phyloP scores from a whole-genome alignment of 2,888 invertebrate genomes.

The Heliconius ismenius region DNA sequence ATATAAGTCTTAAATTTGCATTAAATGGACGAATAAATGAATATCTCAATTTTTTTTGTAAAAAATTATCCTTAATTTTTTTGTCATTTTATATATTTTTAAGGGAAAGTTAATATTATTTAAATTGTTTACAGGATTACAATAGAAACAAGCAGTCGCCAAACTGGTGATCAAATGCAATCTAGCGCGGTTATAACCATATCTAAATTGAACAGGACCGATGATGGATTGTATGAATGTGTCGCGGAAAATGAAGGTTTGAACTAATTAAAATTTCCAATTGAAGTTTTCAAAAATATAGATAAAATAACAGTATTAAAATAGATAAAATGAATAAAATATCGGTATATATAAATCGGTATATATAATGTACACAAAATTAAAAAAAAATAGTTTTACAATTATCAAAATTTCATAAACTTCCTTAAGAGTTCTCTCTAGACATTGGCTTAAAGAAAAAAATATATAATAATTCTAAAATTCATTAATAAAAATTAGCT shows the following conservation, averaged over 20 bases:
- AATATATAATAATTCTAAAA: too few species aligned
- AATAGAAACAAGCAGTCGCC: constrained; percentile 80
- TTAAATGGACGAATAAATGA: too few species aligned
- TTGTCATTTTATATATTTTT: too few species aligned
- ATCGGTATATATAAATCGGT: background rate
- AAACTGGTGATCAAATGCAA: constrained; percentile 75
- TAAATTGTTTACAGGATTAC: constrained; percentile 74
- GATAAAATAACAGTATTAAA: background rate
- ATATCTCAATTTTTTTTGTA: too few species aligned
- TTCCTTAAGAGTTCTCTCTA: too few species aligned
- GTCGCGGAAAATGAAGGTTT: constrained; percentile 88
- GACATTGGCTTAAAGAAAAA: too few species aligned
- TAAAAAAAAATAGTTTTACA: too few species aligned
- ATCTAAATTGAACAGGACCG: constrained; percentile 83
- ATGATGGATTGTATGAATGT: constrained; percentile 95
- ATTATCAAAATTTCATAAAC: too few species aligned
- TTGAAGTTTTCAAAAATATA: background rate
- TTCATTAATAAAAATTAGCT: too few species aligned
- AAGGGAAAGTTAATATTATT: background rate
- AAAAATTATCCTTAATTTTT: too few species aligned
- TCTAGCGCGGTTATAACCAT: constrained; percentile 86
- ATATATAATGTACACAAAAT: background rate
- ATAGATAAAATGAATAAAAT: background rate
- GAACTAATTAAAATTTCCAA: background rate
- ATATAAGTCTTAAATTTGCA: too few species aligned